phyloP scores from a whole-genome alignment of 2,113 vertebrate genomes.

The Clarias gariepinus region DNA sequence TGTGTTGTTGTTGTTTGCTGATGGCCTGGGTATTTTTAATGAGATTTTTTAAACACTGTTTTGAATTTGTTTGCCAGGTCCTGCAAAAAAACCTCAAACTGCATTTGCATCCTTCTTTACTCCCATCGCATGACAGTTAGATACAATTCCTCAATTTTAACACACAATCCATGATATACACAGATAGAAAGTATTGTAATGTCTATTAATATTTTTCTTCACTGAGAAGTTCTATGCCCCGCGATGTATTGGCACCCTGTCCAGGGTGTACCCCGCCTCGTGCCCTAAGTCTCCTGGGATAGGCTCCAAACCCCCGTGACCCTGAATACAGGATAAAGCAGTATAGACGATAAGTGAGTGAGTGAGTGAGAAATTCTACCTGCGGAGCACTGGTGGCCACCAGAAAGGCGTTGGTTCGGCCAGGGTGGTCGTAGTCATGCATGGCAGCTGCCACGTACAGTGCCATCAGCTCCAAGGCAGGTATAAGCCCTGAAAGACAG shows the following conservation, averaged over 20 bases:
- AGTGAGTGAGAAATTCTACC: conserved; percentile 63
- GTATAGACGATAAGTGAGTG: too few species aligned
- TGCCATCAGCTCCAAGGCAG: conserved; percentile 96
- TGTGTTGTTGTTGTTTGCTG: too few species aligned
- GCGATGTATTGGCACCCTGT: too few species aligned
- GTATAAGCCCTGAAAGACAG: conserved; percentile 92
- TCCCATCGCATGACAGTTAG: background rate
- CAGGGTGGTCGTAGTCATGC: conserved; percentile 98
- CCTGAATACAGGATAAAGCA: too few species aligned
- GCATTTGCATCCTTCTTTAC: too few species aligned
- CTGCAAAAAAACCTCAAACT: too few species aligned
- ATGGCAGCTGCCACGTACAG: conserved; percentile 98
- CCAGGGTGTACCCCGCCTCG: too few species aligned
- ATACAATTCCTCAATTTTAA: background rate
- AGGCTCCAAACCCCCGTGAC: too few species aligned
- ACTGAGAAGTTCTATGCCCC: background rate
- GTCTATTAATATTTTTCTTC: background rate
- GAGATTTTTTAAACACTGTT: too few species aligned
- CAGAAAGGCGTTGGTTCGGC: conserved; percentile 94
- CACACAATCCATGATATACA: background rate
- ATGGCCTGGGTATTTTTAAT: too few species aligned
- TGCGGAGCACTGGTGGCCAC: conserved; percentile 96
- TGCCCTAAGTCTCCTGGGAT: too few species aligned
- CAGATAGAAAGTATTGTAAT: background rate
- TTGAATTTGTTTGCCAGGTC: too few species aligned